Evolutionary conservation across 2,888 invertebrate genomes (phyloP).

Genomic region (Lottia scabra): DNA sequence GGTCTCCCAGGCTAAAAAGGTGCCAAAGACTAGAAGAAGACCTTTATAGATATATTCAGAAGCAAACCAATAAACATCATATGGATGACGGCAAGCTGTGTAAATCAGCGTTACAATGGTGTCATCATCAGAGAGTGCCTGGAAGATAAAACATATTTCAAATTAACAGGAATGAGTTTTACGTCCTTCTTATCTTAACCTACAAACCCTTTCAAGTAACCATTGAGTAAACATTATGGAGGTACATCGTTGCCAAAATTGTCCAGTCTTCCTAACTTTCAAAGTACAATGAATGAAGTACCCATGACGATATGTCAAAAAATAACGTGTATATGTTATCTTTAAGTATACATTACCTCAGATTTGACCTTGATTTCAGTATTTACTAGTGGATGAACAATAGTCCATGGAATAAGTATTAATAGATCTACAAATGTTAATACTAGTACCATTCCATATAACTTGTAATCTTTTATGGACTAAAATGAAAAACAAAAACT

Average conservation of each 20-base stretch:
- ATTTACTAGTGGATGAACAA: constrained; percentile 28
- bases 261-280: too few species aligned
- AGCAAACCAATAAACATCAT: constrained; percentile 38
- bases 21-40: constrained; percentile 46
- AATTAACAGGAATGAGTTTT: too few species aligned
- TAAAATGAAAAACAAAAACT: constrained; percentile 11
- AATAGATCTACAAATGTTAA: constrained; percentile 39
- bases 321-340: too few species aligned
- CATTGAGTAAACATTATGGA: too few species aligned
- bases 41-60: constrained; percentile 46
- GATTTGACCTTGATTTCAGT: constrained; percentile 18
- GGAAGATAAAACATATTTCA: background rate
- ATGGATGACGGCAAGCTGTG: constrained; percentile 15
- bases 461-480: constrained; percentile 39
- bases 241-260: too few species aligned
- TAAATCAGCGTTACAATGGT: constrained; percentile 14
- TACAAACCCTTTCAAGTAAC: too few species aligned
- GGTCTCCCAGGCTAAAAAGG: constrained; percentile 52
- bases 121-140: constrained; percentile 16
- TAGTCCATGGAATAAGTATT: constrained; percentile 42
- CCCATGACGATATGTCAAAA: too few species aligned
- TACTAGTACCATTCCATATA: constrained; percentile 36
- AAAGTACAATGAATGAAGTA: too few species aligned
- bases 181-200: too few species aligned
- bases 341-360: constrained; percentile 30